These are phyloP conservation scores for Eupithecia subfuscata DNA, from an alignment of 2,888 invertebrate species.

Conservation along the genomic window DNA sequence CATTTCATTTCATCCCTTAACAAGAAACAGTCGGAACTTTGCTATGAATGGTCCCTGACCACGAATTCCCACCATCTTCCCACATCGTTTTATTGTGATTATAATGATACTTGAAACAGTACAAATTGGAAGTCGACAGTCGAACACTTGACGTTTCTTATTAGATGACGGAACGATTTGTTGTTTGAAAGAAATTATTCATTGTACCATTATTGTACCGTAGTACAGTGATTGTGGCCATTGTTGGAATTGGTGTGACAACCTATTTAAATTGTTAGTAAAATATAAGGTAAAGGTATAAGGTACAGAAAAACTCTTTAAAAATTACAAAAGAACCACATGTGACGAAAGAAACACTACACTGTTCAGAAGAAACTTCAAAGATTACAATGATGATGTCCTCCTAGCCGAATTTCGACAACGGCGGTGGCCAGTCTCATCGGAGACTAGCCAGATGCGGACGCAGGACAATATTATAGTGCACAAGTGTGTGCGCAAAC, in stretches of 20 bases:
- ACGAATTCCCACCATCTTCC: not conserved
- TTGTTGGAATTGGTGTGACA: not conserved
- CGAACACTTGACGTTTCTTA: slow-evolving; percentile 40
- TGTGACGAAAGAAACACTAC: not conserved
- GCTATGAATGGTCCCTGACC: not conserved
- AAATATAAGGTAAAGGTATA: too few relatives aligned
- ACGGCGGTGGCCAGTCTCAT: too few relatives aligned
- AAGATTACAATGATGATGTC: too few relatives aligned
- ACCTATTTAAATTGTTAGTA: not conserved
- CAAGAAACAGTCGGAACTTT: not conserved
- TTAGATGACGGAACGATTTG: slow-evolving; percentile 48
- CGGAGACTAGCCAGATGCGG: too few relatives aligned
- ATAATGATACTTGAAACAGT: slow-evolving; percentile 75
- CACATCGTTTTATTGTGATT: slow-evolving; percentile 59
- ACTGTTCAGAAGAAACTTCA: too few relatives aligned
- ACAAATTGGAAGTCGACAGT: slow-evolving; percentile 74
- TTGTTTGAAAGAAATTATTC: slow-evolving; percentile 24
- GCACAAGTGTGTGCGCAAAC: too few relatives aligned
- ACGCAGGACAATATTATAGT: too few relatives aligned
- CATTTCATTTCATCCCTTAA: not conserved
- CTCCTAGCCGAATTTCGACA: too few relatives aligned
- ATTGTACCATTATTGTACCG: slow-evolving; percentile 4
- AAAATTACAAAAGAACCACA: not conserved
- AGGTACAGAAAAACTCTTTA: too few relatives aligned
- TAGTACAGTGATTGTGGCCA: not conserved